Evolutionary conservation across 1,140 invertebrate species (phyloP).

Genomic region (Druon quercuslanigerum): DNA sequence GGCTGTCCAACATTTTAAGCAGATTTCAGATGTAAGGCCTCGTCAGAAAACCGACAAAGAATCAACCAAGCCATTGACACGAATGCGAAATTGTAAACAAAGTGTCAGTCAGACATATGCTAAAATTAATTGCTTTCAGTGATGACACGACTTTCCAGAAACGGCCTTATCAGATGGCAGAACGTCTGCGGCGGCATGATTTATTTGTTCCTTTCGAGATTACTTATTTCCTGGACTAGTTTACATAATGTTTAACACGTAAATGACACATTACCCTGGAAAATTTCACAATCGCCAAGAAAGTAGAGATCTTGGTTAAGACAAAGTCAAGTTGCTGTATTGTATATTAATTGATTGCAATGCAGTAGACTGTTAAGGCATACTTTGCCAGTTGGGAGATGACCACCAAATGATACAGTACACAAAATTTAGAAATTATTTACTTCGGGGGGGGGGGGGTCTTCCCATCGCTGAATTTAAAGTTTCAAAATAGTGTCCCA

Average conservation of each 20-base stretch:
- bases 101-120: conserved; percentile 45
- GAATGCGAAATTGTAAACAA: conserved; percentile 57
- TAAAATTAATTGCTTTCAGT: conserved; percentile 48
- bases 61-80: conserved; percentile 55
- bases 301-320: too few species aligned
- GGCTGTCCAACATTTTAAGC: conserved; percentile 49
- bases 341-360: too few species aligned
- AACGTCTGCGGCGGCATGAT: background rate
- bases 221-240: conserved; percentile 8
- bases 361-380: too few species aligned
- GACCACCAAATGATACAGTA: too few species aligned
- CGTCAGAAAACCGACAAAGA: conserved; percentile 51
- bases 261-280: too few species aligned
- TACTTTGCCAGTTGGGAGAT: too few species aligned
- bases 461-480: too few species aligned
- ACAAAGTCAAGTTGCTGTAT: too few species aligned
- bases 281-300: too few species aligned
- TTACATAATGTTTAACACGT: conserved; percentile 4
- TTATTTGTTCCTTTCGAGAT: conserved; percentile 17
- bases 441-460: too few species aligned
- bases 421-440: too few species aligned
- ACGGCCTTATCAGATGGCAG: conserved; percentile 2
- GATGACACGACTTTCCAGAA: conserved; percentile 21
- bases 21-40: conserved; percentile 1
- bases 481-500: too few species aligned